Evolutionary conservation across 1,140 invertebrate genomes (phyloP).

Genomic region (Lepidotrigona ventralis): DNA sequence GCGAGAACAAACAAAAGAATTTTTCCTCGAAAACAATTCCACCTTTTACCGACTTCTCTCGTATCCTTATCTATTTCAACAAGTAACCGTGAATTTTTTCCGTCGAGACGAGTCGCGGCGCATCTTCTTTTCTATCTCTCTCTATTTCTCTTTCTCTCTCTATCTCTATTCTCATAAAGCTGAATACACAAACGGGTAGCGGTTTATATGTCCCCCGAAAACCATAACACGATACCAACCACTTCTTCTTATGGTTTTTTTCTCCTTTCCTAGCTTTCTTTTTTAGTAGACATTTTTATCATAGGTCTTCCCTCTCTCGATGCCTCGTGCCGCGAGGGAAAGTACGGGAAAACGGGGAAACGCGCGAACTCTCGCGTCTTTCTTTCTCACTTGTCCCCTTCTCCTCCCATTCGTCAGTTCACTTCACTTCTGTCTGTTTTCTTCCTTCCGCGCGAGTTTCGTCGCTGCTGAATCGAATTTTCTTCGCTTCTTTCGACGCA

Average conservation of each 20-base stretch:
- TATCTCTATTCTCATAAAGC: not conserved
- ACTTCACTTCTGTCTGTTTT: not conserved
- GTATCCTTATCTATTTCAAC: conserved; percentile 53
- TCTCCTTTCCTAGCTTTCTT: conserved; percentile 62
- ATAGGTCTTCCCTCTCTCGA: conserved; percentile 72
- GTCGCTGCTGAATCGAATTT: not conserved
- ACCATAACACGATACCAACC: conserved; percentile 7
- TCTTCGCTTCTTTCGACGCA: not conserved
- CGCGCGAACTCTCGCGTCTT: not conserved
- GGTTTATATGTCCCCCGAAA: conserved; percentile 45
- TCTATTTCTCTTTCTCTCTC: conserved; percentile 41
- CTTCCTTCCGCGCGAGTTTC: not conserved
- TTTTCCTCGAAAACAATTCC: conserved; percentile 64
- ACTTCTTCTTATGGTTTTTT: conserved; percentile 64
- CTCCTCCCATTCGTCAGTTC: not conserved
- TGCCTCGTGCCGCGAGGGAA: conserved; percentile 70
- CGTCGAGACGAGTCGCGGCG: conserved; percentile 34
- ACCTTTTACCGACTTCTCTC: conserved; percentile 40
- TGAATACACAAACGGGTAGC: conserved; percentile 31
- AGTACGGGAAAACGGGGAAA: conserved; percentile 21
- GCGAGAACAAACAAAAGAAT: conserved; percentile 55
- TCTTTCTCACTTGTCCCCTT: not conserved
- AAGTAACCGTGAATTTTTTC: conserved; percentile 56
- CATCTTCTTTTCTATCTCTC: conserved; percentile 5
- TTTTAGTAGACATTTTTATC: conserved; percentile 72